Evolutionary conservation across 2,888 invertebrate genomes (phyloP).

Genomic region (Ectemnius cavifrons): DNA sequence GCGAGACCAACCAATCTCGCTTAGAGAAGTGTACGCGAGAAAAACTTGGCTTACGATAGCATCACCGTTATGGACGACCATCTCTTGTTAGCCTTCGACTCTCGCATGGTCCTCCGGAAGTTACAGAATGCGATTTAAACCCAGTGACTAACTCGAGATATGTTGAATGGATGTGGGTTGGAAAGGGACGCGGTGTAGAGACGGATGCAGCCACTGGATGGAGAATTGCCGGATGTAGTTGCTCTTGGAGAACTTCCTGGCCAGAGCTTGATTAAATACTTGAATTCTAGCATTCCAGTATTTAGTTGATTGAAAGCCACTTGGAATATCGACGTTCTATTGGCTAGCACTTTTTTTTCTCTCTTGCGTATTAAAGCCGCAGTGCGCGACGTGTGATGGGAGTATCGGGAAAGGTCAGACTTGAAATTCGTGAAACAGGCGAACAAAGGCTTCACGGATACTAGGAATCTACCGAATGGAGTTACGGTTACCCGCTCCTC

Average conservation of each 20-base stretch:
- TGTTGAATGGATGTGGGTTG: background rate
- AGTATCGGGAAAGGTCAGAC: conserved; percentile 8
- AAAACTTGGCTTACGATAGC: conserved; percentile 22
- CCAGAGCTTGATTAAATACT: conserved; percentile 35
- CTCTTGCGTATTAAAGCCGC: conserved; percentile 14
- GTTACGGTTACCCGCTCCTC: background rate
- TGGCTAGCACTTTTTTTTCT: conserved; percentile 25
- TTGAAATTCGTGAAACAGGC: conserved; percentile 14
- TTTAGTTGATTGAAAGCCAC: conserved; percentile 2
- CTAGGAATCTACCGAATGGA: conserved; percentile 6
- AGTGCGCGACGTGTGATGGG: no score
- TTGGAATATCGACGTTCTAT: conserved; percentile 11
- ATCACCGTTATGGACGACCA: background rate
- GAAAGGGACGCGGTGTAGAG: no score
- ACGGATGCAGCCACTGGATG: no score
- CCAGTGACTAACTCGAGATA: background rate
- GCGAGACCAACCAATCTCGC: background rate
- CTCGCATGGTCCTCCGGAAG: background rate
- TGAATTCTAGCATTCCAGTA: conserved; percentile 8
- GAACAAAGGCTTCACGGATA: conserved; percentile 7
- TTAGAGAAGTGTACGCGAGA: background rate
- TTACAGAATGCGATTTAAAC: conserved; percentile 26
- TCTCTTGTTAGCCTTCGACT: background rate
- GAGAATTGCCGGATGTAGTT: no score
- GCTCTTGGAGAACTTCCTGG: no score